Conservation (phyloP, 2,888 invertebrate genomes). For the Drosophila meridionalis region DNA sequence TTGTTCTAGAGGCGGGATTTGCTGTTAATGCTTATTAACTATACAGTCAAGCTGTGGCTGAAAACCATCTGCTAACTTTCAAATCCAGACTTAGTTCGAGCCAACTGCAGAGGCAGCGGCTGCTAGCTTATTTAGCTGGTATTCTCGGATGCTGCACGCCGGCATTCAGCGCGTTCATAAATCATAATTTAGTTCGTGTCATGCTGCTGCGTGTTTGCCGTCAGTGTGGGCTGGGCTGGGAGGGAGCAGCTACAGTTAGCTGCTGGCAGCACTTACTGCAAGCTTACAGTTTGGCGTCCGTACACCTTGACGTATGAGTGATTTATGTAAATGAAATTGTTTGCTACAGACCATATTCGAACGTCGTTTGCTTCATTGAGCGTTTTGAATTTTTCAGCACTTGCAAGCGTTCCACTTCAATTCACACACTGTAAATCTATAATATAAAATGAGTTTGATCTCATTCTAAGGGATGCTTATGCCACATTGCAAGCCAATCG, state of each 20-base stretch:
- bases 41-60: slow-evolving; percentile 12
- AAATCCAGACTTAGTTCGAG: slow-evolving; percentile 3
- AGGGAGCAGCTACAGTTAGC: slow-evolving; percentile 29
- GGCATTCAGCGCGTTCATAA: slow-evolving; percentile 51
- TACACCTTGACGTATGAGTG: slow-evolving; percentile 69
- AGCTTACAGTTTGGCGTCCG: slow-evolving; percentile 10
- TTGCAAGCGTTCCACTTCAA: slow-evolving; percentile 21
- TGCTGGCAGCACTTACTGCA: slow-evolving; percentile 36
- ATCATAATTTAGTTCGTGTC: slow-evolving; percentile 70
- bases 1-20: not conserved
- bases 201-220: slow-evolving; percentile 64
- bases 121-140: slow-evolving; percentile 20
- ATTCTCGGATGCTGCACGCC: slow-evolving; percentile 4
- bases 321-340: slow-evolving; percentile 74
- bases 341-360: slow-evolving; percentile 41
- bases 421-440: slow-evolving; percentile 30
- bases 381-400: slow-evolving; percentile 13
- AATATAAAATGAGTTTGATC: slow-evolving; percentile 39
- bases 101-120: slow-evolving; percentile 1
- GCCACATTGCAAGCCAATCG: slow-evolving; percentile 25
- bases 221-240: slow-evolving; percentile 45
- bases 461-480: slow-evolving; percentile 34
- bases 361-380: slow-evolving; percentile 38
- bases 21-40: slow-evolving; percentile 14
- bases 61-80: slow-evolving; percentile 20